These are phyloP conservation scores for Microctenopoma stevenorrisi DNA, from an alignment of 2,797 vertebrate species.

Conservation along the genomic window DNA sequence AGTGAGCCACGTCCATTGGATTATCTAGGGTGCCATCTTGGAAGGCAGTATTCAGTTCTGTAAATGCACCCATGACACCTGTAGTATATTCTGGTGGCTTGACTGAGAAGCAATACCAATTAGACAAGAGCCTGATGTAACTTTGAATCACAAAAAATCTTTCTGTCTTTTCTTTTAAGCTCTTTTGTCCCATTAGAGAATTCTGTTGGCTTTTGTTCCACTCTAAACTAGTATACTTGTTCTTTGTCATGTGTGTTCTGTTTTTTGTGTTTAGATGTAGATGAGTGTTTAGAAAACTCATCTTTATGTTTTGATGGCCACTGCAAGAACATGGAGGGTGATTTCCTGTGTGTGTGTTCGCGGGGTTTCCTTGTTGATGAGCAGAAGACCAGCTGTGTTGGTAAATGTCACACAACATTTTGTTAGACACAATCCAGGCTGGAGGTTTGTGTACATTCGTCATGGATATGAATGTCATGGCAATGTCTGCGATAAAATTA, in stretches of 20 bases:
- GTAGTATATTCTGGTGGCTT: neutral
- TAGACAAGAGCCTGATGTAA: neutral
- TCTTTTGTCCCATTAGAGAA: neutral
- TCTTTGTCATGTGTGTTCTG: neutral
- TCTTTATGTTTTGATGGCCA: conserved; percentile 86
- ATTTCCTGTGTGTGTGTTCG: conserved; percentile 90
- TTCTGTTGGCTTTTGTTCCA: neutral
- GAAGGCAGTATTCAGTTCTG: neutral
- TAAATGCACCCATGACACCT: neutral
- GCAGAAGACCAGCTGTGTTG: conserved; percentile 86
- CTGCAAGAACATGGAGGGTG: conserved; percentile 91
- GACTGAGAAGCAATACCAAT: neutral
- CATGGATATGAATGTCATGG: too few relatives aligned
- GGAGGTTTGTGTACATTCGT: too few relatives aligned
- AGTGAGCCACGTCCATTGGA: neutral
- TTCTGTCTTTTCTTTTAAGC: neutral
- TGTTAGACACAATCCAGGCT: too few relatives aligned
- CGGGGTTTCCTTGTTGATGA: conserved; percentile 86
- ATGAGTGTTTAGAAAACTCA: conserved; percentile 86
- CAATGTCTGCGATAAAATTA: too few relatives aligned
- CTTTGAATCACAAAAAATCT: neutral
- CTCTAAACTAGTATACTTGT: neutral
- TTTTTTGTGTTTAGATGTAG: conserved; percentile 82
- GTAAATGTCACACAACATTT: conserved; percentile 73
- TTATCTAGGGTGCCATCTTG: neutral